Percentiles rank a stretch among this genome's conserved stretches.
These are phyloP conservation scores for Calcarius ornatus DNA, from an alignment of 2,113 vertebrate species.

Conservation along the genomic window DNA sequence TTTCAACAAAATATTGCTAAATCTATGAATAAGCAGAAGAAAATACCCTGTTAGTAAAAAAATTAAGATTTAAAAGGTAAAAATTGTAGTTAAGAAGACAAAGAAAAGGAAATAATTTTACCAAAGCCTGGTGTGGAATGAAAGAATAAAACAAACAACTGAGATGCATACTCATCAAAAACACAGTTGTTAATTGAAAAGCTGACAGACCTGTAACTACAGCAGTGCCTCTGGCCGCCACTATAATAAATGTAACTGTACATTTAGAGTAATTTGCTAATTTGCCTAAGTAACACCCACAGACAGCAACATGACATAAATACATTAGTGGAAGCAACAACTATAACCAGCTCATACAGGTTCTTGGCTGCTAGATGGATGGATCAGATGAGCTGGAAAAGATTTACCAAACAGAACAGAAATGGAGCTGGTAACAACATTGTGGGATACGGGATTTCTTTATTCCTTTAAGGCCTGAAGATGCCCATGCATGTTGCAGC, in stretches of 20 bases:
- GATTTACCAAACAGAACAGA: not conserved
- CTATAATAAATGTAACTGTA: conserved; percentile 50
- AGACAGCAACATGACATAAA: conserved; percentile 63
- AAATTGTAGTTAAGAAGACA: not conserved
- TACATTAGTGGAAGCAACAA: conserved; percentile 32
- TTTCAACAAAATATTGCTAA: not conserved
- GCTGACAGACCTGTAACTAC: conserved; percentile 31
- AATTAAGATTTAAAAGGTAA: not conserved
- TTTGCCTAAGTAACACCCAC: conserved; percentile 68
- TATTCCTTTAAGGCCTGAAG: not conserved
- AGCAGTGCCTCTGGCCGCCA: not conserved
- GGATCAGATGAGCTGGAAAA: conserved; percentile 45
- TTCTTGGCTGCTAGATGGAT: not conserved
- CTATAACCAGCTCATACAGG: conserved; percentile 15
- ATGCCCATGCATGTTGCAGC: not conserved
- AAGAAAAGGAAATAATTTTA: not conserved
- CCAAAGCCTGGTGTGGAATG: not conserved
- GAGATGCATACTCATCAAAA: conserved; percentile 59
- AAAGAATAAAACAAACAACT: not conserved
- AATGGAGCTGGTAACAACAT: not conserved
- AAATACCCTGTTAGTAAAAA: not conserved
- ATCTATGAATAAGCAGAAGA: not conserved
- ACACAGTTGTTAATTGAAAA: conserved; percentile 42
- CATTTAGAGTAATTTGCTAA: conserved; percentile 69
- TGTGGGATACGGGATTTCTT: not conserved